These are phyloP conservation scores for Mythimna pallens DNA, from an alignment of 2,888 invertebrate species.

Conservation along the genomic window DNA sequence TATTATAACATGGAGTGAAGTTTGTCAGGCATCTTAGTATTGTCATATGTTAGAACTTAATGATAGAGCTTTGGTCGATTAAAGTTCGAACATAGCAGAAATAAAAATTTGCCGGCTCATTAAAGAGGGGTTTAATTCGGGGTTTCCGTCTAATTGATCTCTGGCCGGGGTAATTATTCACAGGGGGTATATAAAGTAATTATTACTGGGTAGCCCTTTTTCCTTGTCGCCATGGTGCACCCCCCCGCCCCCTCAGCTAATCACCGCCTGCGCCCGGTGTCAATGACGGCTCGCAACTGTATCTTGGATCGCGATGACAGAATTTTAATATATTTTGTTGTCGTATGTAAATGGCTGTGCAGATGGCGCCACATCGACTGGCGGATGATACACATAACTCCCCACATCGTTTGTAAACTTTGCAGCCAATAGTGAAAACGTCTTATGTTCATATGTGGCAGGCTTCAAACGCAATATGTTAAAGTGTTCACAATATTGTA, in stretches of 20 bases:
- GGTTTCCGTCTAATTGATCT: conserved; percentile 88
- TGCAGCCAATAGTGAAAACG: conserved; percentile 26
- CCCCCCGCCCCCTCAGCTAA: conserved; percentile 79
- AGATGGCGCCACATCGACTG: conserved; percentile 74
- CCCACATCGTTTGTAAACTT: conserved; percentile 66
- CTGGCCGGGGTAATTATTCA: conserved; percentile 89
- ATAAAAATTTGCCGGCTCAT: conserved; percentile 87
- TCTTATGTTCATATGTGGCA: conserved; percentile 19
- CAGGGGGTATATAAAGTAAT: conserved; percentile 89
- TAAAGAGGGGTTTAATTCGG: conserved; percentile 83
- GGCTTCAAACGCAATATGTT: conserved; percentile 30
- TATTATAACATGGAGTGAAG: background rate
- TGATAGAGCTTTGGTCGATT: conserved; percentile 55
- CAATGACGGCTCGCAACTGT: conserved; percentile 87
- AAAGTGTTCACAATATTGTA: conserved; percentile 20
- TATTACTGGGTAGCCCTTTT: conserved; percentile 89
- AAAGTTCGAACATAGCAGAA: conserved; percentile 66
- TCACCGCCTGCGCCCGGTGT: conserved; percentile 87
- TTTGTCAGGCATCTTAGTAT: background rate
- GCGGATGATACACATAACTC: conserved; percentile 66
- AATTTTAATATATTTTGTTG: conserved; percentile 89
- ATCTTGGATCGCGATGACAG: conserved; percentile 88
- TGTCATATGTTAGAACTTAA: conserved; percentile 2
- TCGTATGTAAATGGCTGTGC: conserved; percentile 86
- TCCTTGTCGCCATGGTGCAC: conserved; percentile 83